These are phyloP conservation scores for Urocolius indicus DNA, from an alignment of 2,113 vertebrate species.

Conservation along the genomic window DNA sequence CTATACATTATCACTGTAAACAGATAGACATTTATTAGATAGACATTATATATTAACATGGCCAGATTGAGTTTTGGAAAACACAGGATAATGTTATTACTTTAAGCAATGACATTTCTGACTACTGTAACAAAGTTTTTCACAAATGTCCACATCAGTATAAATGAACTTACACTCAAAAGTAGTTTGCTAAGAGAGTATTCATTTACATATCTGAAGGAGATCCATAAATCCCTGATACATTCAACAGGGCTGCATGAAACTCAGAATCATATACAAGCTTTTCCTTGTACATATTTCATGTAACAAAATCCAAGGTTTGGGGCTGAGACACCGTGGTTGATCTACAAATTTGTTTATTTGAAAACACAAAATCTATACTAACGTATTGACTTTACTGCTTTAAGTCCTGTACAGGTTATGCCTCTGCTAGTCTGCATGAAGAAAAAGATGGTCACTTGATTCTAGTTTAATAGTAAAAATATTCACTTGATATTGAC, in stretches of 20 bases:
- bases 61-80: background rate
- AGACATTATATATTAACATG: background rate
- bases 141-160: no score
- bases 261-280: background rate
- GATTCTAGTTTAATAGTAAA: background rate
- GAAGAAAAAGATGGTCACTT: background rate
- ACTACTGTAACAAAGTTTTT: background rate
- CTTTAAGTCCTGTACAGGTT: background rate
- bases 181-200: background rate
- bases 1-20: background rate
- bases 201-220: background rate
- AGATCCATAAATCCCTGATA: background rate
- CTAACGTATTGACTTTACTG: background rate
- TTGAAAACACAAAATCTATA: background rate
- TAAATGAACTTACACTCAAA: background rate
- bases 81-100: background rate
- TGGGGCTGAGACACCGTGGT: background rate
- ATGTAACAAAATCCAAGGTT: background rate
- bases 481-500: background rate
- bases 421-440: accelerated
- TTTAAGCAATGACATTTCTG: background rate
- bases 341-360: background rate
- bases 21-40: background rate
- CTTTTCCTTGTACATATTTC: background rate
- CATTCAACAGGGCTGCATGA: accelerated